phyloP scores from a whole-genome alignment of 1,140 invertebrate species.

The Schlechtendalia chinensis region DNA sequence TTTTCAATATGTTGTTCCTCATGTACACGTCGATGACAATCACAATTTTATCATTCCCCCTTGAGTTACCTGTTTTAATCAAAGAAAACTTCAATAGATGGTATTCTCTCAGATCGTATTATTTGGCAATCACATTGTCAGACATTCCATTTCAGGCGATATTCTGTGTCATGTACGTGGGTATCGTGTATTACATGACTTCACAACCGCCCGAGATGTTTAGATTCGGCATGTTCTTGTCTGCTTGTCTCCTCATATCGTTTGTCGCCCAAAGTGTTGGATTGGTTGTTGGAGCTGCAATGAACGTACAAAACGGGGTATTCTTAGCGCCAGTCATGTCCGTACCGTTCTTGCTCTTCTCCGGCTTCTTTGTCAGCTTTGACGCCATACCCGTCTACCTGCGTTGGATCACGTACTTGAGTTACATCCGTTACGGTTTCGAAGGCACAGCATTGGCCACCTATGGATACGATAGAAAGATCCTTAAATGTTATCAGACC shows the following conservation, averaged over 20 bases:
- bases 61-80: conserved; percentile 91
- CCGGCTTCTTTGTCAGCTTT: conserved; percentile 96
- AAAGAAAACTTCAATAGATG: conserved; percentile 96
- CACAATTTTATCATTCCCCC: conserved; percentile 93
- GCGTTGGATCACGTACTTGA: conserved; percentile 92
- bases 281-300: conserved; percentile 89
- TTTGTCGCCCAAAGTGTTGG: conserved; percentile 95
- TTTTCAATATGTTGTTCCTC: conserved; percentile 96
- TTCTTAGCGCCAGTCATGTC: conserved; percentile 94
- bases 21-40: conserved; percentile 99
- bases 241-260: conserved; percentile 83
- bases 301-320: conserved; percentile 90
- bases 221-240: conserved; percentile 86
- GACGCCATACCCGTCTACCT: conserved; percentile 93
- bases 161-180: conserved; percentile 87
- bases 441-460: conserved; percentile 92
- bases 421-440: conserved; percentile 93
- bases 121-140: conserved; percentile 91
- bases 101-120: conserved; percentile 95
- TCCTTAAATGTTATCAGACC: conserved; percentile 71
- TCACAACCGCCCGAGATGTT: conserved; percentile 81
- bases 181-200: conserved; percentile 93
- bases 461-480: conserved; percentile 80
- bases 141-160: conserved; percentile 93
- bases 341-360: conserved; percentile 90